Percentiles rank a stretch among this genome's conserved stretches.
Conservation (phyloP, 2,113 vertebrate genomes). For the Oplegnathus fasciatus region DNA sequence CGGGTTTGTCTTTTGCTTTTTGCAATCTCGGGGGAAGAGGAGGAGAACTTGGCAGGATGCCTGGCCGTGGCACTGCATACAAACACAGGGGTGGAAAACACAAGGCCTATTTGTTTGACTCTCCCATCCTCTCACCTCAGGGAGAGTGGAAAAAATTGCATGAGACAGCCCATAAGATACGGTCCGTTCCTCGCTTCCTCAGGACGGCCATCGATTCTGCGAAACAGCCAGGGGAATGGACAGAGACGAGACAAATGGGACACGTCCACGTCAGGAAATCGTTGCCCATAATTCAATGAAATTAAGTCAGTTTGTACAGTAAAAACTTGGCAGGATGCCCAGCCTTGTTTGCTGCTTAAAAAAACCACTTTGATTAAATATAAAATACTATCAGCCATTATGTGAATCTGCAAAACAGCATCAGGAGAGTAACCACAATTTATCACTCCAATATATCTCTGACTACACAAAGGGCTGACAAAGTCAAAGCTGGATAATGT, state of each 20-base stretch:
- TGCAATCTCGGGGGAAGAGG: neutral
- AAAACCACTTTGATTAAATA: constrained; percentile 42
- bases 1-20: constrained; percentile 24
- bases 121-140: constrained; percentile 54
- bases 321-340: constrained; percentile 46
- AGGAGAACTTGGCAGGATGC: constrained; percentile 58
- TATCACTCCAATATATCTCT: constrained; percentile 36
- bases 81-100: constrained; percentile 55
- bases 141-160: constrained; percentile 24
- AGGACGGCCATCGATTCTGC: constrained; percentile 37
- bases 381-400: constrained; percentile 33
- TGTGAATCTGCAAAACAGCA: constrained; percentile 36
- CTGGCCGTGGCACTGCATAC: constrained; percentile 63
- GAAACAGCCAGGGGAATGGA: constrained; percentile 32
- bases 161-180: constrained; percentile 53
- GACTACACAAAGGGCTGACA: constrained; percentile 57
- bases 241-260: constrained; percentile 32
- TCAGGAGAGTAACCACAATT: constrained; percentile 27
- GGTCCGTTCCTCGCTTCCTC: constrained; percentile 18
- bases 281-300: constrained; percentile 47
- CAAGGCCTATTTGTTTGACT: constrained; percentile 64
- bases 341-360: constrained; percentile 7
- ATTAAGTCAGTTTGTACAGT: constrained; percentile 52
- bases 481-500: constrained; percentile 40
- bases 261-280: constrained; percentile 27